These are phyloP conservation scores for Poeciliopsis turneri DNA, from an alignment of 2,797 vertebrate species.

Conservation along the genomic window DNA sequence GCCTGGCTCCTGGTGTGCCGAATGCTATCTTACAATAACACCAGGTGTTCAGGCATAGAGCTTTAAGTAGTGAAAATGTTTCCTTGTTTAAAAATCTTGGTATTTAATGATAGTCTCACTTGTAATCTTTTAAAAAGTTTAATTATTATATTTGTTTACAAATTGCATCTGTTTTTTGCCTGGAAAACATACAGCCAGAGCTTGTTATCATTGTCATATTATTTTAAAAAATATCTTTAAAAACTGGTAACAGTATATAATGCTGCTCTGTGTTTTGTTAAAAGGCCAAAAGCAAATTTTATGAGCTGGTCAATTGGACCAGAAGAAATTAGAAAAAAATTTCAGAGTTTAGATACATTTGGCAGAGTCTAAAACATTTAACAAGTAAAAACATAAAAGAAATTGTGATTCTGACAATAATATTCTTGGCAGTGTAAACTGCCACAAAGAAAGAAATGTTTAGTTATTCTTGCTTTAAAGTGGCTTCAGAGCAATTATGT, in stretches of 20 bases:
- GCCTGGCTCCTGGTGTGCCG: background rate
- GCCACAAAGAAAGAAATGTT: background rate
- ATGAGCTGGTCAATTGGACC: background rate
- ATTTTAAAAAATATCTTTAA: background rate
- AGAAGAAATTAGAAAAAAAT: background rate
- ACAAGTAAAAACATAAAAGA: background rate
- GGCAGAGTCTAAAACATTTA: background rate
- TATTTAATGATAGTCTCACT: background rate
- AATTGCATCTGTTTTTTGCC: too few relatives aligned
- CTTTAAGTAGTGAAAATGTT: background rate
- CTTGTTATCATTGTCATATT: background rate
- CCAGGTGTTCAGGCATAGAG: background rate
- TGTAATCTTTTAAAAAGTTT: background rate
- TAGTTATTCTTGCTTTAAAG: background rate
- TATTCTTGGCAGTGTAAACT: background rate
- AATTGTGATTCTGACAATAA: too few relatives aligned
- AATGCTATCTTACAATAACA: background rate
- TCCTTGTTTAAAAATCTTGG: background rate
- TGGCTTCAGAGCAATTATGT: background rate
- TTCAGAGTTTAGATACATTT: background rate
- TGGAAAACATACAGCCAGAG: background rate
- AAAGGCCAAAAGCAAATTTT: background rate
- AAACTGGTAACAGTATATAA: background rate
- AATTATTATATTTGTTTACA: too few relatives aligned
- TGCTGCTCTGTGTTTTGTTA: background rate